Percentiles rank a stretch among this genome's conserved stretches.
phyloP scores from a whole-genome alignment of 1,140 invertebrate genomes.

The Diabrotica undecimpunctata region DNA sequence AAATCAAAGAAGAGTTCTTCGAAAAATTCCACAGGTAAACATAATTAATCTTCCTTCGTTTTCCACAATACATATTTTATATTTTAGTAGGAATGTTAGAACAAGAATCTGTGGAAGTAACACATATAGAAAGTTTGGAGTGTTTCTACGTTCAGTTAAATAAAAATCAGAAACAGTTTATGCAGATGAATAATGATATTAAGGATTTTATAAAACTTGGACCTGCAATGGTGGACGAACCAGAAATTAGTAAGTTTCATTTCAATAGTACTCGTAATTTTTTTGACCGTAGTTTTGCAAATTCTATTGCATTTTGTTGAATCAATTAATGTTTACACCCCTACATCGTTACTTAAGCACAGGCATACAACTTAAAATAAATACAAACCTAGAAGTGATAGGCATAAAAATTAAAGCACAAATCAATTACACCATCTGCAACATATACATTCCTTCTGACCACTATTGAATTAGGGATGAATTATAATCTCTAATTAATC shows the following conservation, averaged over 20 bases:
- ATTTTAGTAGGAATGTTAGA: neutral
- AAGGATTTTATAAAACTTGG: slow-evolving; percentile 29
- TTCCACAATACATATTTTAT: too few relatives aligned
- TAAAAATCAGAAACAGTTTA: slow-evolving; percentile 15
- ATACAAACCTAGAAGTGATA: too few relatives aligned
- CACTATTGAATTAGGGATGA: too few relatives aligned
- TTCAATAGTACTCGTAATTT: neutral
- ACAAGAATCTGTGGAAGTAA: slow-evolving; percentile 18
- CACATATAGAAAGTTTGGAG: slow-evolving; percentile 27
- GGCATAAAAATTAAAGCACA: too few relatives aligned
- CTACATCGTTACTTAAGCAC: neutral
- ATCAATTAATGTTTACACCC: neutral
- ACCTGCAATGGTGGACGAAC: slow-evolving; percentile 16
- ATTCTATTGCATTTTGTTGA: neutral
- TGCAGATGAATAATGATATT: slow-evolving; percentile 25
- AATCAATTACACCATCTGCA: too few relatives aligned
- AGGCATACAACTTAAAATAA: too few relatives aligned
- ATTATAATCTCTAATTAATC: too few relatives aligned
- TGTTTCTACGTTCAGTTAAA: slow-evolving; percentile 27
- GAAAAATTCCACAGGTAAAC: too few relatives aligned
- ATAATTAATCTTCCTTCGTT: too few relatives aligned
- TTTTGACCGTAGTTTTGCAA: neutral
- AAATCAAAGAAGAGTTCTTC: too few relatives aligned
- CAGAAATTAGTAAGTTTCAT: slow-evolving; percentile 19
- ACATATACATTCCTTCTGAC: too few relatives aligned